A percentile compares a stretch with the other conserved stretches of the same genome.
phyloP scores from a whole-genome alignment of 2,888 invertebrate genomes.

The Agonopterix heracliana region DNA sequence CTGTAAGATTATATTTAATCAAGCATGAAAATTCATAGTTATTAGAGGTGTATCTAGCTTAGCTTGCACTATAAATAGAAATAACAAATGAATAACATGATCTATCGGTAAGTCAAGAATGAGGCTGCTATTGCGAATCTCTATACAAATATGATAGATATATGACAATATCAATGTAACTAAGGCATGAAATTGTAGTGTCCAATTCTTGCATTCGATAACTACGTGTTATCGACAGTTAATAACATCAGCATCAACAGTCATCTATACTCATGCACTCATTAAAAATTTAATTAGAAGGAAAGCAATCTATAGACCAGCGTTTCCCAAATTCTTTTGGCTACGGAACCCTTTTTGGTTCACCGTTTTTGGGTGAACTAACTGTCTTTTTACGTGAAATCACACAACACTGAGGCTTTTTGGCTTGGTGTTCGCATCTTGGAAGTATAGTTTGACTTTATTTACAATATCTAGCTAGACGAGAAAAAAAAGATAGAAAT shows the following conservation, averaged over 20 bases:
- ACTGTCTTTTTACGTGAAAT: no score
- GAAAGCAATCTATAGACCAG: not conserved
- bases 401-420: no score
- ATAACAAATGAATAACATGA: constrained; percentile 19
- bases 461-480: no score
- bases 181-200: constrained; percentile 51
- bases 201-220: not conserved
- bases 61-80: constrained; percentile 36
- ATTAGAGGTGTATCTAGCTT: constrained; percentile 34
- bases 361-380: no score
- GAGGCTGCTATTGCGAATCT: constrained; percentile 4
- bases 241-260: constrained; percentile 1
- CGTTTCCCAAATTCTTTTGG: no score
- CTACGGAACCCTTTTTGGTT: no score
- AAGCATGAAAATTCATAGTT: constrained; percentile 30
- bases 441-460: no score
- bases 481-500: no score
- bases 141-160: not conserved
- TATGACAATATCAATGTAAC: constrained; percentile 40
- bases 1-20: constrained; percentile 7
- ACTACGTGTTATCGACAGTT: not conserved
- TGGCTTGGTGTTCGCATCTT: no score
- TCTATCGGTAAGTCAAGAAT: constrained; percentile 19
- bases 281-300: not conserved
- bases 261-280: constrained; percentile 7